phyloP scores from a whole-genome alignment of 2,113 vertebrate species.

The Ictidomys tridecemlineatus region DNA sequence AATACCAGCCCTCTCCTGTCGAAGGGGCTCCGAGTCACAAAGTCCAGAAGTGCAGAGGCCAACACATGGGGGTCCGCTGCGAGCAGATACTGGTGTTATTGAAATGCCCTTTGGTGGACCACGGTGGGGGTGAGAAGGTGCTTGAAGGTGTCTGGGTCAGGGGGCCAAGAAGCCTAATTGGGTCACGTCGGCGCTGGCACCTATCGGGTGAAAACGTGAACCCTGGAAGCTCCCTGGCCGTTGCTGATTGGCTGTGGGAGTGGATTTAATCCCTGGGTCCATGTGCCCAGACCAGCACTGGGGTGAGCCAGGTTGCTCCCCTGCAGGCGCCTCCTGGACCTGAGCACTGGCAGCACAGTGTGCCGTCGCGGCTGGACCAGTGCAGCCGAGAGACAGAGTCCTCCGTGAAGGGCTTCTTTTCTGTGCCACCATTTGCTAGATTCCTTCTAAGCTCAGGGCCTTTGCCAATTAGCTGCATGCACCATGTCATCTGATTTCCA shows the following conservation, averaged over 20 bases:
- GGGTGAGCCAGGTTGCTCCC: fast-evolving
- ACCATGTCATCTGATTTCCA: constrained; percentile 1
- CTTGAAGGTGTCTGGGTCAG: no score
- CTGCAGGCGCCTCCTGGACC: fast-evolving
- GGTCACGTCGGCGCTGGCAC: no score
- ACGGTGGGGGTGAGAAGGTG: no score
- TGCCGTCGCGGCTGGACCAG: no score
- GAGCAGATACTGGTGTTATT: fast-evolving
- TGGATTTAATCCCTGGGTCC: no score
- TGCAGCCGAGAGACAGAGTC: neutral
- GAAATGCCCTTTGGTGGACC: neutral
- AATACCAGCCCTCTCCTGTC: no score
- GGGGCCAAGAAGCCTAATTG: neutral
- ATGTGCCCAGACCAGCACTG: fast-evolving
- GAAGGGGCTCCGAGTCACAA: neutral
- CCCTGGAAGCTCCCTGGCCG: neutral
- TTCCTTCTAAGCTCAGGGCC: neutral
- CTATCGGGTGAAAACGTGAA: neutral
- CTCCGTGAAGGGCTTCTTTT: neutral
- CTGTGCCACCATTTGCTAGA: neutral
- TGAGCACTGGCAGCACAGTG: fast-evolving
- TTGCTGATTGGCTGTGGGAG: neutral
- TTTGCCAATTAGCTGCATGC: neutral
- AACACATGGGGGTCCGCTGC: neutral
- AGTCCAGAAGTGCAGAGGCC: neutral